Percentiles rank a stretch among this genome's conserved stretches.
phyloP scores from a whole-genome alignment of 2,113 vertebrate species.

The Myotis lucifugus region DNA sequence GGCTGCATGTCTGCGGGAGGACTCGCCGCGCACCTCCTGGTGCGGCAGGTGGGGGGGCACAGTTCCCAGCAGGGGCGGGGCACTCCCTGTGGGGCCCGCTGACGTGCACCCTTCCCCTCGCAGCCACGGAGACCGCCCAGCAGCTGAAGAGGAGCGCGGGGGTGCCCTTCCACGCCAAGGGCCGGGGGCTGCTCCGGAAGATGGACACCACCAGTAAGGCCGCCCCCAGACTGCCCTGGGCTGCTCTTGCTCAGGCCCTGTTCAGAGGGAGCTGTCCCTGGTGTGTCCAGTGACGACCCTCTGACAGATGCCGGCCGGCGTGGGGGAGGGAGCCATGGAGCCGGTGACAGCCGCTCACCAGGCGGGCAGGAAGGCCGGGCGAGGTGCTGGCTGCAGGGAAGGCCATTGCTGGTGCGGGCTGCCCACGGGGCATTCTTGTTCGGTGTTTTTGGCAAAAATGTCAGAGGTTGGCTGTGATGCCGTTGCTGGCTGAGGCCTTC shows the following conservation, averaged over 20 bases:
- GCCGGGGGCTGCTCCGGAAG: slow-evolving; percentile 97
- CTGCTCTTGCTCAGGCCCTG: background rate
- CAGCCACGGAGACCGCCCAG: slow-evolving; percentile 97
- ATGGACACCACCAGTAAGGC: slow-evolving; percentile 97
- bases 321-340: accelerated
- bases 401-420: accelerated
- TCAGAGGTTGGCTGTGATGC: background rate
- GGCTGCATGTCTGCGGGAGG: background rate
- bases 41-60: accelerated
- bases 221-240: background rate
- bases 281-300: too few species aligned
- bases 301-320: accelerated
- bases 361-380: too few species aligned
- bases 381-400: background rate
- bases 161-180: slow-evolving; percentile 98
- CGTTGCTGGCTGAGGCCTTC: background rate
- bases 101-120: background rate
- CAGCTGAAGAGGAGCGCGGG: slow-evolving; percentile 98
- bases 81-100: accelerated
- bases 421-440: too few species aligned
- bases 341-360: accelerated
- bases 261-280: background rate
- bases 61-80: accelerated
- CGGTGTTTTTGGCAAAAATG: background rate
- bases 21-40: too few species aligned